Percentiles rank a stretch among this genome's conserved stretches.
Conservation (phyloP, 2,797 vertebrate species). For the Halcyon smyrnensis region DNA sequence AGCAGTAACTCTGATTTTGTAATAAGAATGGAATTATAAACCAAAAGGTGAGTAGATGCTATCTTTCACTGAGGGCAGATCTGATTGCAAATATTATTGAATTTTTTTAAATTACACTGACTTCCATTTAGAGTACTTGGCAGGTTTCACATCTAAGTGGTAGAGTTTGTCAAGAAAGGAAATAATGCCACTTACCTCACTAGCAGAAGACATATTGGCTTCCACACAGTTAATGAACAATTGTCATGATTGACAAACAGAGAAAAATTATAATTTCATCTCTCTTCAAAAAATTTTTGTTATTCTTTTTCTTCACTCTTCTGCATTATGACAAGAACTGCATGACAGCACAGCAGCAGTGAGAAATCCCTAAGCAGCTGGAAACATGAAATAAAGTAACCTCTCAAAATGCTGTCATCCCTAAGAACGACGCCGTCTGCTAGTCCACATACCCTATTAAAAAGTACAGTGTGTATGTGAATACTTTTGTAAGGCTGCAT, state of each 20-base stretch:
- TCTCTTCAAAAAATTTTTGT: neutral
- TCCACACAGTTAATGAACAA: neutral
- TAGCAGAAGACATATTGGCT: neutral
- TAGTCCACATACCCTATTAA: neutral
- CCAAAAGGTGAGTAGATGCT: neutral
- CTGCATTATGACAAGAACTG: neutral
- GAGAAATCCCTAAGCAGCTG: neutral
- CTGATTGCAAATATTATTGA: neutral
- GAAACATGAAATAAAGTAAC: neutral
- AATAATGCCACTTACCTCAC: neutral
- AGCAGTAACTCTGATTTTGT: neutral
- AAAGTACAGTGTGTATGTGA: neutral
- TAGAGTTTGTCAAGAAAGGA: neutral
- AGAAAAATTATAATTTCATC: neutral
- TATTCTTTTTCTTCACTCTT: neutral
- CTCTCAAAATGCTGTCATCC: neutral
- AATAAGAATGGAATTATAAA: neutral
- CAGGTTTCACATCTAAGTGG: neutral
- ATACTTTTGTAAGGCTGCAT: neutral
- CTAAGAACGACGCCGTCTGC: neutral
- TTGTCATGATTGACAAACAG: constrained; percentile 3
- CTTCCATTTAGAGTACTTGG: neutral
- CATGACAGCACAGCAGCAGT: neutral
- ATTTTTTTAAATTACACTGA: neutral
- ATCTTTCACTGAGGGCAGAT: neutral